These are phyloP conservation scores for Nudaria mundana DNA, from an alignment of 2,888 invertebrate species.

Conservation along the genomic window DNA sequence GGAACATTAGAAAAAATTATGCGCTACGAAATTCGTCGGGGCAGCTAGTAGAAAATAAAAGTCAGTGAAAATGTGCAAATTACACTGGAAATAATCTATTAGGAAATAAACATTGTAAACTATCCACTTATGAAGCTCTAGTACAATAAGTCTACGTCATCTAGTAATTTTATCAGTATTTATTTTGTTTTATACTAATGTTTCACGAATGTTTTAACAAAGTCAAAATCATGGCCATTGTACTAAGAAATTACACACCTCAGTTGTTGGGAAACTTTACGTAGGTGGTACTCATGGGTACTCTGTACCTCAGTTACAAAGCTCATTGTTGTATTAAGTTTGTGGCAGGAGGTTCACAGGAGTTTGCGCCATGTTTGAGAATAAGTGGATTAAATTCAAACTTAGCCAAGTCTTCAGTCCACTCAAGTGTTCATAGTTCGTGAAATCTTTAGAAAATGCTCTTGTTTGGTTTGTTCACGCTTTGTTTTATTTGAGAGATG, in stretches of 20 bases:
- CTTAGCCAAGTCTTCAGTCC: slow-evolving; percentile 38
- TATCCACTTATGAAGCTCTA: too few relatives aligned
- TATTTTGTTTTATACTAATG: not conserved
- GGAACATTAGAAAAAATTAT: too few relatives aligned
- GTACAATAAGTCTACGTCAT: too few relatives aligned
- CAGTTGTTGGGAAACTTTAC: slow-evolving; percentile 17
- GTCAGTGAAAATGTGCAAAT: too few relatives aligned
- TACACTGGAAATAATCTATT: too few relatives aligned
- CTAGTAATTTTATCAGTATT: too few relatives aligned
- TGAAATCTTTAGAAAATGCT: slow-evolving; percentile 30
- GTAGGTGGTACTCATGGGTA: too few relatives aligned
- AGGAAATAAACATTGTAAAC: too few relatives aligned
- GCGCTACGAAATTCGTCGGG: too few relatives aligned
- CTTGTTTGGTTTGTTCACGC: slow-evolving; percentile 10
- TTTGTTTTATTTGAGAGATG: slow-evolving; percentile 4
- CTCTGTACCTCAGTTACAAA: slow-evolving; percentile 43
- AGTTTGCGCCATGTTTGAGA: slow-evolving; percentile 53
- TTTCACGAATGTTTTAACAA: slow-evolving; percentile 1
- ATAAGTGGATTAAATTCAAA: slow-evolving; percentile 66
- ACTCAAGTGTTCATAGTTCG: slow-evolving; percentile 29
- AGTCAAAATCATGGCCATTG: slow-evolving; percentile 12
- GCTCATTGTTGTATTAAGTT: slow-evolving; percentile 62
- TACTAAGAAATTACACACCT: slow-evolving; percentile 33
- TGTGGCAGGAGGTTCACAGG: slow-evolving; percentile 51
- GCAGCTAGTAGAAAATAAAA: too few relatives aligned